Evolutionary conservation across 2,113 vertebrate genomes (phyloP).

Genomic region (Gopherus flavomarginatus): DNA sequence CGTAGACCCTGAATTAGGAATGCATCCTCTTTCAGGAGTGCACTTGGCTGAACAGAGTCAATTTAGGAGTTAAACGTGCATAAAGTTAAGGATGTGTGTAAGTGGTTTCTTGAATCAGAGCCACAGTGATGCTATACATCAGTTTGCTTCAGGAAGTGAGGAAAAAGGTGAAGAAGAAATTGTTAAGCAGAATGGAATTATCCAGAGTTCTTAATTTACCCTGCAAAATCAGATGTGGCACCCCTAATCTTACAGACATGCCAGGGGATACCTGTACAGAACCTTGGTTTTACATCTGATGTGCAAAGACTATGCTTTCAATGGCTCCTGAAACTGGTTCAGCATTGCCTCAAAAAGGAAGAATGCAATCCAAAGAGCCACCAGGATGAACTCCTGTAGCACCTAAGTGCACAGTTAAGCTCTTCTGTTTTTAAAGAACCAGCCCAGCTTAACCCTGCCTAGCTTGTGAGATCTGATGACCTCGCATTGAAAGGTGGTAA

Average conservation of each 20-base stretch:
- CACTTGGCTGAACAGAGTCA: background rate
- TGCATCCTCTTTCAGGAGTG: background rate
- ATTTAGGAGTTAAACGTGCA: background rate
- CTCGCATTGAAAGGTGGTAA: fast-evolving
- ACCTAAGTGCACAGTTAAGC: background rate
- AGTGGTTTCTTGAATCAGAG: background rate
- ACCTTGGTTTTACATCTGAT: slow-evolving; percentile 12
- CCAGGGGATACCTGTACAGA: background rate
- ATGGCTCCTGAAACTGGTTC: background rate
- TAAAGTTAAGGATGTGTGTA: background rate
- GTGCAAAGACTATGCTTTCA: background rate
- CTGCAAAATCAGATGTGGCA: background rate
- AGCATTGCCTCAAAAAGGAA: background rate
- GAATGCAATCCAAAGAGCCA: background rate
- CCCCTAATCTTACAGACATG: background rate
- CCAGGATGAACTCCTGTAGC: background rate
- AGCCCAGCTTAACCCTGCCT: background rate
- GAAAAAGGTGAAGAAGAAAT: slow-evolving; percentile 15
- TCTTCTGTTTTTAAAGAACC: background rate
- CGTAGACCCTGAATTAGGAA: background rate
- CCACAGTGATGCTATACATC: background rate
- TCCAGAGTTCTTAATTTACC: background rate
- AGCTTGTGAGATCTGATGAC: background rate
- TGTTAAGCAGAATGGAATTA: background rate
- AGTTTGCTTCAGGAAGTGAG: background rate